Evolutionary conservation across 2,797 vertebrate species (phyloP), one percentile per base, ranked within the genome.

Genomic region (Allobates femoralis): DNA sequence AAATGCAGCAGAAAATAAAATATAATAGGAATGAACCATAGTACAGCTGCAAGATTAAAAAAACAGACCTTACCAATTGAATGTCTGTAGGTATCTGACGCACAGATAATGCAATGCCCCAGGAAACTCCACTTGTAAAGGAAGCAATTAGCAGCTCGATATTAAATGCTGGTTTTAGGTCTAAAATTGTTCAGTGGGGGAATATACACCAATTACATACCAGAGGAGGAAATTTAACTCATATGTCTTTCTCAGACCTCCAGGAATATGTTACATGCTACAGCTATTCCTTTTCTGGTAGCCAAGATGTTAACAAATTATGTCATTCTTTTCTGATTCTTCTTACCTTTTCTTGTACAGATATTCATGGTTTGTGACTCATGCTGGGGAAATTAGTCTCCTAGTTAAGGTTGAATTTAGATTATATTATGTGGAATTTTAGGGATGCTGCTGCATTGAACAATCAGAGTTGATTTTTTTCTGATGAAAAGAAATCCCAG

Each of bases 101-200:
- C 28, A 14, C 66, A 79, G 64, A 79, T 79, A 87, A 87, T 84
- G 66, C 81, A 62, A 73, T 74, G 75, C 81, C 81, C n/a, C 55
- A 84, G 86, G 79, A 84, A 83, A 84, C 66, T 73, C 79, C 81
- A 79, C 81, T 87, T 87, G 81, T 87, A 77, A 87, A 87, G 30
- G 74, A 87, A 83, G 81, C 86, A 87, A 87, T 87, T 87, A 83
- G 64, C 86, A 74, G 75, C 75, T 78, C 21, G 18, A 87, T 87
- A 87, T 84, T 87, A 84, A 87, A 79, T 84, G 81, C 75, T 84
- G 76, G 34, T 84, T 87, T 64, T 84, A 74, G 32, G 23, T 79
- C 53, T 83, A 66, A 87, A 87, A 83, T 79, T 79, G 62, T 83
- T 82, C 81, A 73, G 53, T 76, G 26, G 81, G 64, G 75, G 75